Base-by-base conservation (phyloP, 2,888 invertebrate species). In the Xestia ashworthii region DNA sequence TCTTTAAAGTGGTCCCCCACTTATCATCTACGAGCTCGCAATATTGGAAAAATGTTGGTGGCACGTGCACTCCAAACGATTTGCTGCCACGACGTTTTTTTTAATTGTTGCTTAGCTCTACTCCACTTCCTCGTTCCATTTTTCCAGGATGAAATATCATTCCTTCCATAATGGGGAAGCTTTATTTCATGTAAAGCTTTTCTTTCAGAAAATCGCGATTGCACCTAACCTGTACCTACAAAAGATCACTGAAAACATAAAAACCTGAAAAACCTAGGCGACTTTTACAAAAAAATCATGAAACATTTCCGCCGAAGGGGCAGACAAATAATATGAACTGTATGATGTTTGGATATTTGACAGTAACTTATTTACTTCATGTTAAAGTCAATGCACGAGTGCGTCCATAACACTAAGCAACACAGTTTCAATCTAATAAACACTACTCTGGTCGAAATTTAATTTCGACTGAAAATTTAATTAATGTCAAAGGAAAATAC, bases 31-130 rank as follows among this genome's bases (percentile, higher is more conserved):
- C 92, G 94, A 94, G 87, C 91, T 78, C 89, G 85, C 92, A 89
- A 90, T 95, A 95, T 95, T 92, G 94, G 95, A 94, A 95, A 95
- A 95, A 93, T 94, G 93, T 94, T 94, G 86, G 90, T 72, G 87
- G 90, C 95, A 95, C 93, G 92, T 95, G 95, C 91, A 86, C 90
- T 91, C 86, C 81, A 87, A 89, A 89, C 90, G 88, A 91, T 91
- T 92, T 90, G 89, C 89, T 82, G 84, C 88, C 70, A 50, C 71
- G 55, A 79, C 32, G 53, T 81, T 78, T 81, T 89, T 91, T 90
- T 88, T 88, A 91, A 90, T 87, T 87, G 80, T 76, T 81, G 44
- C 74, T 82, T 62, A 82, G 78, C 82, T 85, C 84, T 75, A 68
- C 78, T 84, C 83, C 74, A 84, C 74, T 72, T 71, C 69, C 78